Percentiles rank a stretch among this genome's conserved stretches.
Evolutionary conservation across 2,888 invertebrate species (phyloP).

Genomic region (Aphrophora alni): DNA sequence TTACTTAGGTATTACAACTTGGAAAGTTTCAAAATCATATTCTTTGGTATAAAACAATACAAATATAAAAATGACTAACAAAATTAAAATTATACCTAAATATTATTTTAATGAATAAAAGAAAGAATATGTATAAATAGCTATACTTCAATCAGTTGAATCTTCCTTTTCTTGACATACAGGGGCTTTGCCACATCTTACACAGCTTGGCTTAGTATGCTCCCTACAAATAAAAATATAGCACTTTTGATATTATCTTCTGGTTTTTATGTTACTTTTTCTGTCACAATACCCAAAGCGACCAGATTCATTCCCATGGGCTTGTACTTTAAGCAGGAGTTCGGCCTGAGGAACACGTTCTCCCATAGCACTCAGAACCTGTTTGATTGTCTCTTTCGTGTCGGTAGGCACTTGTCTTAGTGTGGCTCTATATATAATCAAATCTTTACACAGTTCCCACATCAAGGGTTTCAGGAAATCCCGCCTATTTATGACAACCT

Average conservation of each 20-base stretch:
- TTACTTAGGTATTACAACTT: too few relatives aligned
- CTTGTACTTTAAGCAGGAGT: background rate
- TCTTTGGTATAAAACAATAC: too few relatives aligned
- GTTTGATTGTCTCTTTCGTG: constrained; percentile 3
- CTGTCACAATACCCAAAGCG: background rate
- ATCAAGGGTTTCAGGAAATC: background rate
- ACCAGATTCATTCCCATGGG: background rate
- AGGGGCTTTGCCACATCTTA: background rate
- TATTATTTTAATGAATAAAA: too few relatives aligned
- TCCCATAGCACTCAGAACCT: background rate
- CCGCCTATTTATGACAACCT: background rate
- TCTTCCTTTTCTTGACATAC: background rate
- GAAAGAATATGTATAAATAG: too few relatives aligned
- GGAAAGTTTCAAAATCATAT: too few relatives aligned
- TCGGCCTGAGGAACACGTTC: background rate
- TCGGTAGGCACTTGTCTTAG: background rate
- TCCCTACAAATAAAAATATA: background rate
- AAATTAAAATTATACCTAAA: too few relatives aligned
- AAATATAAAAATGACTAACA: too few relatives aligned
- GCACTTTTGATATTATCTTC: background rate
- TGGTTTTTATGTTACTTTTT: background rate
- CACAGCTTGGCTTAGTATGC: background rate
- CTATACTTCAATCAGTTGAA: too few relatives aligned
- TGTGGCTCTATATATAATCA: background rate
- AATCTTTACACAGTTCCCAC: constrained; percentile 10